Percentiles rank a stretch among this genome's conserved stretches.
phyloP scores from a whole-genome alignment of 1,140 invertebrate species.

The Sinonovacula constricta region DNA sequence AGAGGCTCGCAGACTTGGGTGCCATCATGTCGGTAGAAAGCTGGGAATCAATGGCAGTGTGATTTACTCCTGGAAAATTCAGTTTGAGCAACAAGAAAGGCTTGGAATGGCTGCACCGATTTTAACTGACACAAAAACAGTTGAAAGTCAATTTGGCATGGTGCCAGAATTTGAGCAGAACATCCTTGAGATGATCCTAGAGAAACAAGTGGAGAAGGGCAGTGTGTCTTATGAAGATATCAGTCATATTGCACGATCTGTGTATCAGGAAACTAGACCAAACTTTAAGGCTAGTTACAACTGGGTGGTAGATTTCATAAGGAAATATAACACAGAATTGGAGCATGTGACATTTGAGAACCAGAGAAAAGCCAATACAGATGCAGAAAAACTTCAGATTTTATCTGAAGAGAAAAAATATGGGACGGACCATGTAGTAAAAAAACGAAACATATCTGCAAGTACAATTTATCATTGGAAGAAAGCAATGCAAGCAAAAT shows the following conservation, averaged over 20 bases:
- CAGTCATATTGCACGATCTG: conserved; percentile 28
- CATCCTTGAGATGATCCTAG: conserved; percentile 44
- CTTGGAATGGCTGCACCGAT: background rate
- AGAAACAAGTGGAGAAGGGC: conserved; percentile 39
- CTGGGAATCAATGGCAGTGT: conserved; percentile 46
- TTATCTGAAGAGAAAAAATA: conserved; percentile 53
- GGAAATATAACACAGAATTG: conserved; percentile 42
- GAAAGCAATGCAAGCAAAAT: conserved; percentile 33
- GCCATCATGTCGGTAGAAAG: conserved; percentile 43
- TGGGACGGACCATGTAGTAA: conserved; percentile 46
- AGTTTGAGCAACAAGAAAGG: conserved; percentile 38
- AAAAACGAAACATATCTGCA: conserved; percentile 45
- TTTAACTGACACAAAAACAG: background rate
- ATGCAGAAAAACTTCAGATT: conserved; percentile 42
- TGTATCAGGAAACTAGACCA: conserved; percentile 45
- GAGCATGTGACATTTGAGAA: conserved; percentile 44
- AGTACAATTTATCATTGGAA: conserved; percentile 39
- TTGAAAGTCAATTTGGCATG: conserved; percentile 21
- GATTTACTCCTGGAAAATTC: conserved; percentile 41
- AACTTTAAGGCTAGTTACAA: conserved; percentile 49
- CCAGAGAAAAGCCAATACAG: conserved; percentile 21
- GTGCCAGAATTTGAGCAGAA: conserved; percentile 41
- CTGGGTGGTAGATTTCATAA: conserved; percentile 44
- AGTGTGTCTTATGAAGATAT: conserved; percentile 44
- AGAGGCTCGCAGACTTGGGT: conserved; percentile 43